Conservation (phyloP, 2,797 vertebrate genomes). For the Delichon dasypus region DNA sequence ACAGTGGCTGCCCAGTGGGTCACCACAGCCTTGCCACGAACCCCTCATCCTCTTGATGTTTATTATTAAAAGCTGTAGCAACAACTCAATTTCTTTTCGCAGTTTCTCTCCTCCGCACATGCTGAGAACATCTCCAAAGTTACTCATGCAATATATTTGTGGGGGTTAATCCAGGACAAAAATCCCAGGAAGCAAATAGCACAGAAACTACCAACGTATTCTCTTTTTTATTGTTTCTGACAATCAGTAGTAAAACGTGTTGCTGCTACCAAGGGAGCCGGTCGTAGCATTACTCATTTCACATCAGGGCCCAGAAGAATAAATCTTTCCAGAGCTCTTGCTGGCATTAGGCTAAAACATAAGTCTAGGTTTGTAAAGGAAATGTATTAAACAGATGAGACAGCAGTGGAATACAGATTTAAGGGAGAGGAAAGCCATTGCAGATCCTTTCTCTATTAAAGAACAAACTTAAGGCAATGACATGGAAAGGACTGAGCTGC, state of each 20-base stretch:
- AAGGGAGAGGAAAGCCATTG: background rate
- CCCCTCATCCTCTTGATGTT: background rate
- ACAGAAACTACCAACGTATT: constrained; percentile 33
- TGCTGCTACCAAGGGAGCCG: constrained; percentile 64
- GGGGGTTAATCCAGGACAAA: constrained; percentile 67
- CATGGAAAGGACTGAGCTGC: background rate
- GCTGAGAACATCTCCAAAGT: constrained; percentile 37
- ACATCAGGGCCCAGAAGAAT: constrained; percentile 59
- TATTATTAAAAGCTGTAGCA: background rate
- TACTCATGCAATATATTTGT: constrained; percentile 19
- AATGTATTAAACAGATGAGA: constrained; percentile 45
- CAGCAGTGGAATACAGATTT: constrained; percentile 32
- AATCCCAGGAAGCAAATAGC: constrained; percentile 50
- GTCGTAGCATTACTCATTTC: constrained; percentile 68
- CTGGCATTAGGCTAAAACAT: constrained; percentile 55
- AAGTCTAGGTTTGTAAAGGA: constrained; percentile 62
- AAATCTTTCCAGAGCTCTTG: constrained; percentile 61
- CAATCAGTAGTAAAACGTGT: constrained; percentile 71
- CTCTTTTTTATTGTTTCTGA: constrained; percentile 70
- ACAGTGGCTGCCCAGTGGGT: background rate
- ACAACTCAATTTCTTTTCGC: background rate
- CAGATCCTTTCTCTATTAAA: background rate
- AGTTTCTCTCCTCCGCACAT: background rate
- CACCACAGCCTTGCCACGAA: background rate
- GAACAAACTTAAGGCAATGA: background rate